phyloP scores from a whole-genome alignment of 37 sponge, comb jelly and placozoan species.

The Amphimedon queenslandica region DNA sequence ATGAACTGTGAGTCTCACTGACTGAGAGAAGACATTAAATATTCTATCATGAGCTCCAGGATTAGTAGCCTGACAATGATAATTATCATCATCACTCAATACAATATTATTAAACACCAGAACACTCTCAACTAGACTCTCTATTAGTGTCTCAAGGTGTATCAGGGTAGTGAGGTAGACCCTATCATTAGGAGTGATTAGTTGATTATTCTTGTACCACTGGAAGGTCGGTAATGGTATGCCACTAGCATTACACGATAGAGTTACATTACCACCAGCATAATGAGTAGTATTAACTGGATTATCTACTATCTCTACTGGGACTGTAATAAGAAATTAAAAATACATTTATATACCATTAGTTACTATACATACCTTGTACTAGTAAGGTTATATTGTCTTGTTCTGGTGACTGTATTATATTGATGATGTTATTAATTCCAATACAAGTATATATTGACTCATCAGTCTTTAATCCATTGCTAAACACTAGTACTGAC shows the following conservation, averaged over 20 bases:
- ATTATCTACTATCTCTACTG: constrained; percentile 9
- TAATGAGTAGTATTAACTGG: constrained; percentile 11
- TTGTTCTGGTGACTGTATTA: neutral
- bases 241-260: constrained; percentile 63
- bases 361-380: neutral
- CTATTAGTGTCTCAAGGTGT: neutral
- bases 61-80: constrained; percentile 7
- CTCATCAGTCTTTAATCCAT: neutral
- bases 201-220: constrained; percentile 65
- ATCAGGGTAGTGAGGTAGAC: neutral
- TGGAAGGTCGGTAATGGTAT: constrained; percentile 63
- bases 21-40: neutral
- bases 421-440: neutral
- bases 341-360: no score
- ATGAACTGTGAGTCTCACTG: neutral
- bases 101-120: neutral
- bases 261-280: neutral
- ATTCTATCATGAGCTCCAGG: constrained; percentile 1
- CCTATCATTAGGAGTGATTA: neutral
- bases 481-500: neutral
- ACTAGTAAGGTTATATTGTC: neutral
- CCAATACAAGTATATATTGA: constrained; percentile 1
- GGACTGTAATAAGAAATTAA: neutral
- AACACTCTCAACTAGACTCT: constrained; percentile 1
- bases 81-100: neutral